These are phyloP conservation scores for Macaria notata DNA, from an alignment of 2,888 invertebrate genomes.

Conservation along the genomic window DNA sequence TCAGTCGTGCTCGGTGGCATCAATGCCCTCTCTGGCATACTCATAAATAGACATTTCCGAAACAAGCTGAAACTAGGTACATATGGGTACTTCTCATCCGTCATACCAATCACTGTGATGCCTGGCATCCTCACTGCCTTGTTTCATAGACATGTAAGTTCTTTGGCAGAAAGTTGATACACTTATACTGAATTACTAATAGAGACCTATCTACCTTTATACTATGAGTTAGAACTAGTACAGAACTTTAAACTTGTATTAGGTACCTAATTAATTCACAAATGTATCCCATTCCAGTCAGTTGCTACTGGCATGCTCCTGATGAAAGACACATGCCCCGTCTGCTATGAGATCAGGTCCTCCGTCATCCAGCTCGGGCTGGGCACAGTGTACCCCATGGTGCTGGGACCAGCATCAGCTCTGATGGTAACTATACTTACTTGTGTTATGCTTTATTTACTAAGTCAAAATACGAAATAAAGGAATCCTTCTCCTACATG, in stretches of 20 bases:
- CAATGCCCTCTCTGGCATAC: constrained; percentile 77
- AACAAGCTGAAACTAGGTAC: constrained; percentile 81
- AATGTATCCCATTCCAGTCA: constrained; percentile 56
- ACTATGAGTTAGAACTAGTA: no score
- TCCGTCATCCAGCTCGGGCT: constrained; percentile 75
- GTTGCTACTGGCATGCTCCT: constrained; percentile 82
- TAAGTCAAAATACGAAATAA: no score
- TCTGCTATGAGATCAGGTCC: constrained; percentile 85
- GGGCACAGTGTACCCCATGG: constrained; percentile 83
- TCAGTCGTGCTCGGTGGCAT: constrained; percentile 73
- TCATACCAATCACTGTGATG: constrained; percentile 82
- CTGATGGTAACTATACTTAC: constrained; percentile 76
- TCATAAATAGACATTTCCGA: constrained; percentile 85
- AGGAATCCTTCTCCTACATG: no score
- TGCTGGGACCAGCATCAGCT: constrained; percentile 82
- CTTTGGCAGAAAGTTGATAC: not conserved
- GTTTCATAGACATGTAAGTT: constrained; percentile 82
- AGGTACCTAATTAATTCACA: no score
- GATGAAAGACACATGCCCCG: constrained; percentile 81
- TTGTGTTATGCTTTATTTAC: no score
- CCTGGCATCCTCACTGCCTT: constrained; percentile 81
- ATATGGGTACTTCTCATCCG: constrained; percentile 83
- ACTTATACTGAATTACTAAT: no score
- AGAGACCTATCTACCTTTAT: no score
- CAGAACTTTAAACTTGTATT: no score